These are phyloP conservation scores for Machimus rusticus DNA, from an alignment of 2,888 invertebrate species.

Conservation along the genomic window DNA sequence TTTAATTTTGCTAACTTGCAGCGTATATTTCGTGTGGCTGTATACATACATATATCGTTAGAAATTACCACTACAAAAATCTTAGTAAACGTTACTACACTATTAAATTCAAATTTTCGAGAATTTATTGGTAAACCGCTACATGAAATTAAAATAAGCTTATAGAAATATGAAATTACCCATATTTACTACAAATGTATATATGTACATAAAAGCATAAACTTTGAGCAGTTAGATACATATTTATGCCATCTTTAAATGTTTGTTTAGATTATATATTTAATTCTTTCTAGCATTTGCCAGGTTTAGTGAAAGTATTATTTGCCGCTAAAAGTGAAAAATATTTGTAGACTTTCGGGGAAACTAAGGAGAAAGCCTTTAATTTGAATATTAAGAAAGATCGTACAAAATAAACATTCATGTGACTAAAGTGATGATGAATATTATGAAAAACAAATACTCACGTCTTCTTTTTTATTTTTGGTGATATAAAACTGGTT, in stretches of 20 bases:
- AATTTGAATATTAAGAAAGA: conserved; percentile 5
- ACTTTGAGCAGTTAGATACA: neutral
- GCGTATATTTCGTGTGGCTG: neutral
- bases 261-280: neutral
- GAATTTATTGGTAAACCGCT: neutral
- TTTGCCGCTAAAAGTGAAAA: neutral
- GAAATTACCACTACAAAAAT: neutral
- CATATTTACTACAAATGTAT: neutral
- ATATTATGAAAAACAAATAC: neutral
- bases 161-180: neutral
- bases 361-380: neutral
- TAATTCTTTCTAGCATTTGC: neutral
- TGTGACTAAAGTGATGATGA: neutral
- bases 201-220: neutral
- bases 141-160: neutral
- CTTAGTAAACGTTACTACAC: neutral
- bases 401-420: neutral
- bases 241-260: neutral
- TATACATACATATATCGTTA: neutral
- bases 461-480: neutral
- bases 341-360: neutral
- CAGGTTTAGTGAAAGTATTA: neutral
- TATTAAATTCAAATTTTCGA: neutral
- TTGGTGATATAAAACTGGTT: conserved; percentile 5
- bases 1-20: neutral